Percentiles rank a stretch among this genome's conserved stretches.
Evolutionary conservation across 2,113 vertebrate genomes (phyloP).

Genomic region (Nerophis lumbriciformis): DNA sequence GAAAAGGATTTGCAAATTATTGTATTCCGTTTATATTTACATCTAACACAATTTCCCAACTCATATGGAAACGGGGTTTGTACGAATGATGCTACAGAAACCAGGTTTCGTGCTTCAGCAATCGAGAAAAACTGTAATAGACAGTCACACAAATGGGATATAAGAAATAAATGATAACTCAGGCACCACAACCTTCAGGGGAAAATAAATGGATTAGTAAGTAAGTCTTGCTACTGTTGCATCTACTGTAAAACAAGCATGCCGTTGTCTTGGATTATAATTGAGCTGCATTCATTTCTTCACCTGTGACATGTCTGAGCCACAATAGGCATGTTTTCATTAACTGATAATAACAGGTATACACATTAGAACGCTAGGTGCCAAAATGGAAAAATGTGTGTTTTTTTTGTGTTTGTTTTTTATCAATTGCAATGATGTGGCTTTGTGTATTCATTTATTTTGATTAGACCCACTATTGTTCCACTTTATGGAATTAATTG

Average conservation of each 20-base stretch:
- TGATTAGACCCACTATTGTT: conserved; percentile 62
- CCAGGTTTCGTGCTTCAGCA: too few species aligned
- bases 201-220: too few species aligned
- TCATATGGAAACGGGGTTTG: too few species aligned
- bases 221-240: too few species aligned
- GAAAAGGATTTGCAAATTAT: too few species aligned
- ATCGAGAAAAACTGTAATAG: too few species aligned
- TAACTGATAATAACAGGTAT: conserved; percentile 45
- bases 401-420: conserved; percentile 29
- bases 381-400: conserved; percentile 43
- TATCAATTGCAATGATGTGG: conserved; percentile 59
- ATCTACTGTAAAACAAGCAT: not conserved
- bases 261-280: not conserved
- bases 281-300: not conserved
- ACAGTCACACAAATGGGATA: too few species aligned
- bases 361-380: conserved; percentile 37
- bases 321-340: conserved; percentile 40
- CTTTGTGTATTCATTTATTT: conserved; percentile 66
- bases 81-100: too few species aligned
- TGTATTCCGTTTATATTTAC: too few species aligned
- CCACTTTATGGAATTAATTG: conserved; percentile 65
- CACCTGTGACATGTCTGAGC: conserved; percentile 15
- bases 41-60: too few species aligned
- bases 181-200: too few species aligned
- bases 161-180: too few species aligned